These are phyloP conservation scores for Leptinotarsa haldemani DNA, from an alignment of 2,888 invertebrate species.

Conservation along the genomic window DNA sequence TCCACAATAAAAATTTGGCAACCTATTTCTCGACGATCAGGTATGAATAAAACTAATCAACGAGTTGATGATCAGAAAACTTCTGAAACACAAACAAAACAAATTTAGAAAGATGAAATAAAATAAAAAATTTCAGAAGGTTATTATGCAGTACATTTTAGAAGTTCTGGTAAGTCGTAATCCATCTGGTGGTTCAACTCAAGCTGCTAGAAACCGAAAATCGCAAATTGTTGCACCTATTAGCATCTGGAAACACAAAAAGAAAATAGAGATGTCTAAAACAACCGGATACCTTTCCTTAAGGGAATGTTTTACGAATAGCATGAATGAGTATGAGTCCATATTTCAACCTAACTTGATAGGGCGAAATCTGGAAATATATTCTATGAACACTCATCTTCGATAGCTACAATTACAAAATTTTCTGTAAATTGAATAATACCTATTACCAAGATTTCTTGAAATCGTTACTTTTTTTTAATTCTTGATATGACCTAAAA, in stretches of 20 bases:
- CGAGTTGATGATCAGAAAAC: conserved; percentile 11
- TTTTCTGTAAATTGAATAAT: neutral
- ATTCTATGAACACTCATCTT: too few relatives aligned
- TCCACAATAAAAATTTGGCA: neutral
- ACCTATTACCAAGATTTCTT: neutral
- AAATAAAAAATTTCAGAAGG: conserved; percentile 41
- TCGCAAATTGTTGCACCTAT: conserved; percentile 60
- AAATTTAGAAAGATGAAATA: conserved; percentile 30
- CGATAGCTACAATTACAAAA: neutral
- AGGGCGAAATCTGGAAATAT: too few relatives aligned
- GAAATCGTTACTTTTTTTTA: neutral
- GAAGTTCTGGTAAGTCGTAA: conserved; percentile 52
- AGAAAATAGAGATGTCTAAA: conserved; percentile 66
- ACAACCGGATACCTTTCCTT: conserved; percentile 48
- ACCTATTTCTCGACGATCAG: neutral
- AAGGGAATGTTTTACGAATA: conserved; percentile 35
- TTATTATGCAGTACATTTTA: conserved; percentile 49
- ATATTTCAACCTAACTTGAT: neutral
- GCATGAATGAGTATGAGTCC: conserved; percentile 52
- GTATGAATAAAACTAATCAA: neutral
- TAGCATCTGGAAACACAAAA: conserved; percentile 67
- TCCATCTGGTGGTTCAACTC: conserved; percentile 54
- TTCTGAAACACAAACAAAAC: conserved; percentile 47
- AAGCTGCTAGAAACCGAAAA: conserved; percentile 54
- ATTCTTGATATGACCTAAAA: neutral